Conservation (phyloP, 2,888 invertebrate genomes). For the Torymus tubicola region DNA sequence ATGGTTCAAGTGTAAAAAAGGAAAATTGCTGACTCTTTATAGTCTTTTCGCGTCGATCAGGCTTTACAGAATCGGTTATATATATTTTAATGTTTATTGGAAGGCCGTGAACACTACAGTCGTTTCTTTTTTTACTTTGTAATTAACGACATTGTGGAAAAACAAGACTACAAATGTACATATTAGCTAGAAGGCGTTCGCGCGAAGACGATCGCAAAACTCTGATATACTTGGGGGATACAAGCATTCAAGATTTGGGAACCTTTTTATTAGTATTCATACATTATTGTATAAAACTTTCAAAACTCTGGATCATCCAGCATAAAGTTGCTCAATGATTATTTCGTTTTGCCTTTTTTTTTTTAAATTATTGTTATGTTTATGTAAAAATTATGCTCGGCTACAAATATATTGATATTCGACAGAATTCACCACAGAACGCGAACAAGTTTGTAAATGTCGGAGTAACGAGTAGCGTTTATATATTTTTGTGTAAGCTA, state of each 20-base stretch:
- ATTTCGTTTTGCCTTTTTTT: constrained; percentile 46
- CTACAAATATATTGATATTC: constrained; percentile 42
- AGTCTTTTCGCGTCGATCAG: constrained; percentile 46
- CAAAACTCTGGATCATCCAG: constrained; percentile 27
- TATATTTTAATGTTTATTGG: constrained; percentile 52
- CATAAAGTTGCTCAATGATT: constrained; percentile 29
- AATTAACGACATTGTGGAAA: constrained; percentile 50
- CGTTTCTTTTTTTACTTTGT: constrained; percentile 53
- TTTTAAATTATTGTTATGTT: constrained; percentile 38
- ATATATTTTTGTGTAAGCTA: constrained; percentile 54
- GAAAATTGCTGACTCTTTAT: constrained; percentile 42
- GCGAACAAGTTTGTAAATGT: constrained; percentile 51
- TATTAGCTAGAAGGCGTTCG: constrained; percentile 57
- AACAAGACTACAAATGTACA: constrained; percentile 56
- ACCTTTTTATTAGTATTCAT: constrained; percentile 51
- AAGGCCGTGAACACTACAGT: constrained; percentile 50
- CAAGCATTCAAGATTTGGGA: constrained; percentile 44
- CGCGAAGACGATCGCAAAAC: constrained; percentile 53
- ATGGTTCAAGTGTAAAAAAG: constrained; percentile 50
- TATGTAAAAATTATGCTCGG: constrained; percentile 25
- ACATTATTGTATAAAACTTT: constrained; percentile 45
- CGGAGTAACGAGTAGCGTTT: constrained; percentile 50
- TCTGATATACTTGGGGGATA: constrained; percentile 44
- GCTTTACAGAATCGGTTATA: constrained; percentile 41
- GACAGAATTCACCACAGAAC: constrained; percentile 29